Evolutionary conservation across 2,888 invertebrate genomes (phyloP).

Genomic region (Lycia hirtaria): DNA sequence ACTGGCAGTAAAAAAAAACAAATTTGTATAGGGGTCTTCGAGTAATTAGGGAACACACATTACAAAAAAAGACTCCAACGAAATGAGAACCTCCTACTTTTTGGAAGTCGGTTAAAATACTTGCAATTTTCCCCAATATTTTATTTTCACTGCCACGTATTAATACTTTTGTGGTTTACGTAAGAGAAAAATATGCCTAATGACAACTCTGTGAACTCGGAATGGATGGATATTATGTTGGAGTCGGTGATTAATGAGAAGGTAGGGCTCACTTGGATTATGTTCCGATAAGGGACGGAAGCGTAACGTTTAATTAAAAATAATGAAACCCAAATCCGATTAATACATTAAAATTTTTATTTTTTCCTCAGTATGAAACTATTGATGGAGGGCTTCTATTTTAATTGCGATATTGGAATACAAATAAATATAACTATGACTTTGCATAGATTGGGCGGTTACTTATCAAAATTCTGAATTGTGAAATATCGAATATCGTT

Average conservation of each 20-base stretch:
- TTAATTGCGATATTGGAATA: not conserved
- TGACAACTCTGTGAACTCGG: conserved; percentile 17
- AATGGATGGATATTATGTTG: conserved; percentile 29
- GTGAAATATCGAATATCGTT: no score
- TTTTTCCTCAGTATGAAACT: conserved; percentile 1
- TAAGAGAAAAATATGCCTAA: conserved; percentile 11
- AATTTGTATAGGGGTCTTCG: no score
- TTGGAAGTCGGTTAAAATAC: no score
- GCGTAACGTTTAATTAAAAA: conserved; percentile 46
- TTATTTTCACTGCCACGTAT: not conserved
- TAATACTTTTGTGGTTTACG: conserved; percentile 7
- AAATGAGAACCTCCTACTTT: no score
- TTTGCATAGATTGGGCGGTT: no score
- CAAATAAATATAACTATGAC: no score
- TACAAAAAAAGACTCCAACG: no score
- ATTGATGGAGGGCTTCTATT: not conserved
- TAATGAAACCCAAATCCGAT: conserved; percentile 40
- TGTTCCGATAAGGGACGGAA: conserved; percentile 37
- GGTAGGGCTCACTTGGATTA: conserved; percentile 33
- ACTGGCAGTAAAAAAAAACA: no score
- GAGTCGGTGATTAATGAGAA: conserved; percentile 39
- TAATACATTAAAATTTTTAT: conserved; percentile 17
- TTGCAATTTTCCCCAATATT: not conserved
- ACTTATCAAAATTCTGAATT: no score
- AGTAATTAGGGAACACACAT: no score